These are phyloP conservation scores for Anoplius nigerrimus DNA, from an alignment of 2,888 invertebrate species.

Conservation along the genomic window DNA sequence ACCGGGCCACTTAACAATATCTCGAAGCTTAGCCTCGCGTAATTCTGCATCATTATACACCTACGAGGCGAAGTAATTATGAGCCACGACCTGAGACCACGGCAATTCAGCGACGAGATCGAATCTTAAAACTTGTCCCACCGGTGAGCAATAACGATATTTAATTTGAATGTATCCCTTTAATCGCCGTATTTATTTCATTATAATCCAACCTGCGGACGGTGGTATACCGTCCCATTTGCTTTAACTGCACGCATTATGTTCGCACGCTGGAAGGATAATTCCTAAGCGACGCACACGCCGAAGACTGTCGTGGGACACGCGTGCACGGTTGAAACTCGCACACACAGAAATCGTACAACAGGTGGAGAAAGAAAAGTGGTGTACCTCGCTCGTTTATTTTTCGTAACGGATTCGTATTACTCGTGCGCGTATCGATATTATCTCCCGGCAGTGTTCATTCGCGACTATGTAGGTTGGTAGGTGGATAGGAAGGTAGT, in stretches of 20 bases:
- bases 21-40: slow-evolving; percentile 19
- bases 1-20: slow-evolving; percentile 19
- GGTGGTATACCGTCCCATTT: slow-evolving; percentile 40
- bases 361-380: slow-evolving; percentile 36
- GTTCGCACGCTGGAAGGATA: slow-evolving; percentile 30
- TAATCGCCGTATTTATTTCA: slow-evolving; percentile 50
- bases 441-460: background rate
- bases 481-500: too few species aligned
- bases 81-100: background rate
- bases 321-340: background rate
- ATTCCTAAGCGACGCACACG: slow-evolving; percentile 11
- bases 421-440: background rate
- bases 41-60: background rate
- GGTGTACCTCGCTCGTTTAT: slow-evolving; percentile 19
- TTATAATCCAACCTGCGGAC: slow-evolving; percentile 44
- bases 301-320: too few species aligned
- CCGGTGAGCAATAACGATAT: slow-evolving; percentile 31
- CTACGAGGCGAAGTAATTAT: background rate
- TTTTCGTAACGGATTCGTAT: background rate
- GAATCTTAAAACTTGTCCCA: slow-evolving; percentile 40
- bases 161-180: slow-evolving; percentile 44
- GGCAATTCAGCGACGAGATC: slow-evolving; percentile 28
- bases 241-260: slow-evolving; percentile 46
- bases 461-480: background rate
- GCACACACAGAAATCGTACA: slow-evolving; percentile 9